phyloP scores from a whole-genome alignment of 2,113 vertebrate genomes.

The Noctilio leporinus region DNA sequence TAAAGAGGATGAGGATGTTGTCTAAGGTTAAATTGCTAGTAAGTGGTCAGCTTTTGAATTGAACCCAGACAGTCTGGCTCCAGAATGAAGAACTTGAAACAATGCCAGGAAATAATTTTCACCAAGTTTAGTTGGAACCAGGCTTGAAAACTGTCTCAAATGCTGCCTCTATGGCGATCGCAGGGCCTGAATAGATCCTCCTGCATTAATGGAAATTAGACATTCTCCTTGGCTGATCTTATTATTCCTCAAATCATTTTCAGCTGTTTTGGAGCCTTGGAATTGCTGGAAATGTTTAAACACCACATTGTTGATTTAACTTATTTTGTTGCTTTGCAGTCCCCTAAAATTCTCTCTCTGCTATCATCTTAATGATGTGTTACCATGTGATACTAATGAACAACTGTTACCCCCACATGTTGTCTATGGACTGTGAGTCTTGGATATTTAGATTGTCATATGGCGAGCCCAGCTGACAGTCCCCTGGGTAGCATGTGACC shows the following conservation, averaged over 20 bases:
- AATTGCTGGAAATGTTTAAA: constrained; percentile 63
- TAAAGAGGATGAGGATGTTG: neutral
- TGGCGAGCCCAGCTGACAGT: neutral
- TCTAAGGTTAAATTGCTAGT: neutral
- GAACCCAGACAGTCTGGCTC: constrained; percentile 48
- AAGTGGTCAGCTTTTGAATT: constrained; percentile 9
- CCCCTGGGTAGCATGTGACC: neutral
- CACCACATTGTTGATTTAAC: constrained; percentile 38
- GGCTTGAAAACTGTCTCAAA: constrained; percentile 46
- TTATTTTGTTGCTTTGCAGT: constrained; percentile 53
- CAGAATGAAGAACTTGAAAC: constrained; percentile 29
- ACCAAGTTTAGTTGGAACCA: constrained; percentile 42
- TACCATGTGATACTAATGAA: neutral
- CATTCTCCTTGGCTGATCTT: constrained; percentile 51
- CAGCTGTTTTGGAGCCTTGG: constrained; percentile 51
- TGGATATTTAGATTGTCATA: neutral
- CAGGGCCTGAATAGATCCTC: constrained; percentile 21
- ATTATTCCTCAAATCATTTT: constrained; percentile 56
- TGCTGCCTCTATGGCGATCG: neutral
- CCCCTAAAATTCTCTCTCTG: neutral
- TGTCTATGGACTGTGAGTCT: neutral
- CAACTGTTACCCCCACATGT: neutral
- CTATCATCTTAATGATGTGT: constrained; percentile 9
- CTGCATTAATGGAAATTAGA: constrained; percentile 58
- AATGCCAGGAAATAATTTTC: constrained; percentile 54